Percentiles rank a stretch among this genome's conserved stretches.
phyloP scores from a whole-genome alignment of 1,140 invertebrate species.

The Drosophila ananassae region DNA sequence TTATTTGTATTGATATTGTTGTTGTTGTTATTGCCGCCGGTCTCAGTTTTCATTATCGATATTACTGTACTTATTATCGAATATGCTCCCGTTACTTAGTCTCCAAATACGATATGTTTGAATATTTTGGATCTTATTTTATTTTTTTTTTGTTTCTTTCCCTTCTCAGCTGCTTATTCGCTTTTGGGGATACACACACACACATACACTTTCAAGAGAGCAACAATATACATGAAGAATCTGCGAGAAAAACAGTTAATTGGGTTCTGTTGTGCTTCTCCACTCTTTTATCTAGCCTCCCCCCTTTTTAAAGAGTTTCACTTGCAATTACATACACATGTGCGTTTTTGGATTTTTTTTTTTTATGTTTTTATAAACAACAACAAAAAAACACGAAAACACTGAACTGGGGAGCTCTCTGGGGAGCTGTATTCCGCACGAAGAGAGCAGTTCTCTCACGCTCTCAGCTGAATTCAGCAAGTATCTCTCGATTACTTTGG shows the following conservation, averaged over 20 bases:
- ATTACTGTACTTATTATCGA: constrained; percentile 13
- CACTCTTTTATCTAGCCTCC: constrained; percentile 21
- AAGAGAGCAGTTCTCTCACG: constrained; percentile 24
- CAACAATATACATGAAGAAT: background rate
- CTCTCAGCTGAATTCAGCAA: constrained; percentile 38
- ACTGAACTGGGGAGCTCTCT: constrained; percentile 49
- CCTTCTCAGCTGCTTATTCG: constrained; percentile 6
- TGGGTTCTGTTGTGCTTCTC: constrained; percentile 15
- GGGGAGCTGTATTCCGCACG: constrained; percentile 29
- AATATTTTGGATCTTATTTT: constrained; percentile 2
- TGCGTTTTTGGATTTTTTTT: constrained; percentile 34
- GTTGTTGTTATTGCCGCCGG: constrained; percentile 53
- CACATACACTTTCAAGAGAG: constrained; percentile 17
- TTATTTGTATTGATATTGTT: constrained; percentile 18
- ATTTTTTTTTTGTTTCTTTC: constrained; percentile 17
- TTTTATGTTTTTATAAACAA: constrained; percentile 28
- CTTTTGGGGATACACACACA: constrained; percentile 9
- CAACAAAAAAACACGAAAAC: constrained; percentile 52
- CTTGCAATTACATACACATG: constrained; percentile 41
- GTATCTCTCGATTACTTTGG: constrained; percentile 18
- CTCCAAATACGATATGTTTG: constrained; percentile 29
- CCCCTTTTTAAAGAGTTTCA: constrained; percentile 41
- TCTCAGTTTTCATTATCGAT: constrained; percentile 76
- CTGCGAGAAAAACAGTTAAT: constrained; percentile 34
- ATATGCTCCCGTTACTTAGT: background rate